Evolutionary conservation across 1,140 invertebrate genomes (phyloP).

Genomic region (Drosophila erecta): DNA sequence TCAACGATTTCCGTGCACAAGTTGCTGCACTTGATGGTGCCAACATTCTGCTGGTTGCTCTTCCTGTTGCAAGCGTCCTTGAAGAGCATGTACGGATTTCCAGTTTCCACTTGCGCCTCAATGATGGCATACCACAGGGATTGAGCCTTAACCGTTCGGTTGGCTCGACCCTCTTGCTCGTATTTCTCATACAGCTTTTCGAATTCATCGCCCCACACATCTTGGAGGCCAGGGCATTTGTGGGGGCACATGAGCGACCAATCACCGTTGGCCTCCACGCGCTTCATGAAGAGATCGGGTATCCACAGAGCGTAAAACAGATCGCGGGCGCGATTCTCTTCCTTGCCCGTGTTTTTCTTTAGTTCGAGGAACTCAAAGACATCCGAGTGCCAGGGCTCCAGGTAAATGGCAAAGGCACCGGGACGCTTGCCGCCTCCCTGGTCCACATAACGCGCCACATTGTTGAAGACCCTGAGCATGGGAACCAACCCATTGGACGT

Average conservation of each 20-base stretch:
- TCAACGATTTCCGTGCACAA: constrained; percentile 99
- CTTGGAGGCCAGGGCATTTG: constrained; percentile 94
- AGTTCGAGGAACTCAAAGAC: constrained; percentile 98
- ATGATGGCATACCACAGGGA: constrained; percentile 97
- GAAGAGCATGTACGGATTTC: constrained; percentile 99
- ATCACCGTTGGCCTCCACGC: constrained; percentile 93
- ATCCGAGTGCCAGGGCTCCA: constrained; percentile 99
- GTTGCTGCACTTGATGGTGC: constrained; percentile 99
- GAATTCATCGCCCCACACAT: constrained; percentile 98
- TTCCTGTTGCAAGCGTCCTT: constrained; percentile 99
- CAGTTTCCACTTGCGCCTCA: constrained; percentile 98
- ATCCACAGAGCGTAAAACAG: constrained; percentile 99
- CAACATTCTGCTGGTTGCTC: constrained; percentile 99
- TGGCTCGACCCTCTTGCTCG: constrained; percentile 92
- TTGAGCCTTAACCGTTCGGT: constrained; percentile 93
- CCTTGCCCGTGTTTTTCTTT: constrained; percentile 97
- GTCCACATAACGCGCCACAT: constrained; percentile 98
- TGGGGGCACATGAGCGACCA: constrained; percentile 99
- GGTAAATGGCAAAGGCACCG: constrained; percentile 99
- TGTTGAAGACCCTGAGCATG: constrained; percentile 98
- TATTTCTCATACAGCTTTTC: constrained; percentile 95
- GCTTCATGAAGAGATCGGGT: constrained; percentile 99
- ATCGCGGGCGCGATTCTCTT: constrained; percentile 96
- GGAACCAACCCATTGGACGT: constrained; percentile 98
- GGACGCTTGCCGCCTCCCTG: constrained; percentile 99